Base-by-base conservation (phyloP, 2,113 vertebrate genomes). In the Gymnocephalus cernua region DNA sequence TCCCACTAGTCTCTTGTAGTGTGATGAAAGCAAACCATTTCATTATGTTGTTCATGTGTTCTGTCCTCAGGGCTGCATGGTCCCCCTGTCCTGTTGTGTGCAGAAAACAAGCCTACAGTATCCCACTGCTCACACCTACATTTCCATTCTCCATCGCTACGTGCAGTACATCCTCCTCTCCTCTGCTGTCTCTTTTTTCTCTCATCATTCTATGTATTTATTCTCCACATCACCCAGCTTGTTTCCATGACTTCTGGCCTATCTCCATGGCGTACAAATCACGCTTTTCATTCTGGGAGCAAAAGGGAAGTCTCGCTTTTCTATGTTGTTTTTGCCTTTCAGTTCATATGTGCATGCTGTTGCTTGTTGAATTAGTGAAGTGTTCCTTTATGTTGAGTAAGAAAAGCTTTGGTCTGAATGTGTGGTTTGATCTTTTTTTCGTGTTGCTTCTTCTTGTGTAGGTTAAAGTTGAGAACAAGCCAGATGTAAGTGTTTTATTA, bases 281-380 rank as follows among this genome's bases (percentile, higher is more conserved):
- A 79, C 96, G 96, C 86, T 99, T 98, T 92, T 98, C 97, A 54
- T 99, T 98, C 95, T 99, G 98, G 97, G 97, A 98, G 89, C 96
- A 97, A 94, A 99, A 99, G 97, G 98, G 91, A 99, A 98, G 98
- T 99, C 78, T 92, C 21, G 81, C 70, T 91, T 94, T 82, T 89
- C 19, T 83, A 61, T 66, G 69, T 48, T 59, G 3, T 32, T 44
- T 61, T 63, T 21, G 44, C 51, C 10, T 62, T 48, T 57, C 18
- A 53, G 11, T 77, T 75, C 15, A 27, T 74, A 56, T 54, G 2
- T 77, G 67, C 67, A 76, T 86, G 38, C n/a, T 50, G 56, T 64
- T 69, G 54, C 10, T 59, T 73, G 25, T 61, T 65, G 8, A 58
- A 25, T 82, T 76, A 66, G 14, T 66, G 0, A 61, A 71, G 25